phyloP scores from a whole-genome alignment of 2,113 vertebrate species.

The Muntiacus muntjak region DNA sequence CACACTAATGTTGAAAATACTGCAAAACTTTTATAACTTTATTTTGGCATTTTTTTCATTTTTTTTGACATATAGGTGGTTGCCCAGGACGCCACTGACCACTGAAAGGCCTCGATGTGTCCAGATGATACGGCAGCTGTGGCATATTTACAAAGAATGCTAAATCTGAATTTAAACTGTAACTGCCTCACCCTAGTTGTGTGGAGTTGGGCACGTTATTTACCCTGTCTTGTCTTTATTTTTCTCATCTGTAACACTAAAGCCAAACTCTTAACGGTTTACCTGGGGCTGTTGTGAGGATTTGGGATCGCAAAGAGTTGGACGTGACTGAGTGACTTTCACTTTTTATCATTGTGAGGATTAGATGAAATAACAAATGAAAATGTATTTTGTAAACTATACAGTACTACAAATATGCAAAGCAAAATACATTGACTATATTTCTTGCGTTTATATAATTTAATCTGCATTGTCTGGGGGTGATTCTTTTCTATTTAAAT shows the following conservation, averaged over 20 bases:
- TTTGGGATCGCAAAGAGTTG: background rate
- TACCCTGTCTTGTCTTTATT: background rate
- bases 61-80: background rate
- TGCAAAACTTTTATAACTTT: background rate
- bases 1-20: background rate
- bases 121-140: background rate
- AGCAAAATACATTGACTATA: background rate
- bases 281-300: background rate
- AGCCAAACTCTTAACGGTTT: background rate
- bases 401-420: background rate
- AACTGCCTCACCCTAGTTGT: background rate
- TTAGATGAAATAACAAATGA: background rate
- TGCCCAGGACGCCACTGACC: background rate
- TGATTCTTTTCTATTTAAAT: conserved; percentile 2
- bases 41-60: background rate
- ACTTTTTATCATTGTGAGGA: background rate
- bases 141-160: background rate
- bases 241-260: background rate
- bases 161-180: background rate
- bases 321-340: background rate
- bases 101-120: background rate
- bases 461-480: background rate
- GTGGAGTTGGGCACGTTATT: background rate
- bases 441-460: background rate
- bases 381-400: background rate